These are phyloP conservation scores for Rhagoletis zephyria DNA, from an alignment of 1,140 invertebrate species.

Conservation along the genomic window DNA sequence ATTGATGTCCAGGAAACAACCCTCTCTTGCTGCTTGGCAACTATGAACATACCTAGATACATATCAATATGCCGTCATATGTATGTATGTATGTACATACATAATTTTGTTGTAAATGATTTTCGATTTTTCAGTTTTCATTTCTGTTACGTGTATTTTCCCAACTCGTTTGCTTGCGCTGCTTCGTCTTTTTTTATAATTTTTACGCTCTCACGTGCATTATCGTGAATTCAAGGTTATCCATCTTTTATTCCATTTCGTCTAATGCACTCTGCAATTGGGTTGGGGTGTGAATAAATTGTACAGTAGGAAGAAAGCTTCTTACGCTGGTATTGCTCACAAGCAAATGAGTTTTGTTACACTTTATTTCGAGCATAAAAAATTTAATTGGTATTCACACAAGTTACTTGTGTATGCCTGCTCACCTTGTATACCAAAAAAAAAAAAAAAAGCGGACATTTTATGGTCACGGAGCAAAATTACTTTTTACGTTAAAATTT, in stretches of 20 bases:
- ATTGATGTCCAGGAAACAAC: constrained; percentile 25
- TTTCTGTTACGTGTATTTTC: background rate
- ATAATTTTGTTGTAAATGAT: background rate
- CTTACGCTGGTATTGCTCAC: background rate
- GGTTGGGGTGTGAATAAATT: constrained; percentile 16
- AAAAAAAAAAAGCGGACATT: too few relatives aligned
- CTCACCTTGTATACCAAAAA: too few relatives aligned
- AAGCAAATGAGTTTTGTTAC: background rate
- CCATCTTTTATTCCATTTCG: constrained; percentile 24
- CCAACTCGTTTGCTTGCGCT: background rate
- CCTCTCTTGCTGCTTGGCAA: background rate
- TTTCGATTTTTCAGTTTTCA: constrained; percentile 9
- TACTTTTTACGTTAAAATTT: too few relatives aligned
- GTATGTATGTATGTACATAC: background rate
- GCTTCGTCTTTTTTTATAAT: background rate
- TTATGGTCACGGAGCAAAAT: too few relatives aligned
- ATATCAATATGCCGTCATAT: too few relatives aligned
- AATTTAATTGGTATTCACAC: background rate
- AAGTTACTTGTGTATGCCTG: too few relatives aligned
- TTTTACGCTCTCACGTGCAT: constrained; percentile 18
- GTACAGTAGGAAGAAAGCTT: background rate
- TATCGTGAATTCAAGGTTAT: constrained; percentile 21
- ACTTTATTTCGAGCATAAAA: constrained; percentile 19
- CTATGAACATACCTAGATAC: background rate
- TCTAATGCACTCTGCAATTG: constrained; percentile 32